Percentiles rank a stretch among this genome's conserved stretches.
Conservation (phyloP, 2,888 invertebrate species). For the Meiosimyza decipiens region DNA sequence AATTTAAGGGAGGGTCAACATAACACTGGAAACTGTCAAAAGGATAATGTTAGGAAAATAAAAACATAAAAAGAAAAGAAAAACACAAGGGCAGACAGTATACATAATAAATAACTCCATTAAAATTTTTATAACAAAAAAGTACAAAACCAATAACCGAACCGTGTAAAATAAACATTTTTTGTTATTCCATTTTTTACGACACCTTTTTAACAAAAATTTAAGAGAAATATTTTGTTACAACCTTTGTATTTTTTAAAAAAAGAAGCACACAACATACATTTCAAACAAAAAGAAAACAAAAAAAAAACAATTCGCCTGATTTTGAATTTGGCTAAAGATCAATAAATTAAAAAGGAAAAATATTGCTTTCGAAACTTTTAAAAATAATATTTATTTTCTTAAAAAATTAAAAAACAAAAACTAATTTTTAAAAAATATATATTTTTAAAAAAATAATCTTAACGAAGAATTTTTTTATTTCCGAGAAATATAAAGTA, state of each 20-base stretch:
- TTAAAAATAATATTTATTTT: constrained; percentile 23
- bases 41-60: constrained; percentile 14
- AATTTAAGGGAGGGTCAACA: not conserved
- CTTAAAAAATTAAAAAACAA: constrained; percentile 12
- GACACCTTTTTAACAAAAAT: constrained; percentile 29
- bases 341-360: not conserved
- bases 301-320: not conserved
- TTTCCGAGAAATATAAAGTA: no score
- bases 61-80: constrained; percentile 7
- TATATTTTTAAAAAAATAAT: constrained; percentile 31
- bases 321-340: constrained; percentile 14
- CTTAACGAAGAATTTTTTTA: no score
- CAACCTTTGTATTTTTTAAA: not conserved
- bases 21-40: not conserved
- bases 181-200: constrained; percentile 48
- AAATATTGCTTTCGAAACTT: not conserved
- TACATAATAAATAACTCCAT: not conserved
- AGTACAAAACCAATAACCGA: constrained; percentile 57
- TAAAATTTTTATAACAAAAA: constrained; percentile 37
- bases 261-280: not conserved
- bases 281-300: not conserved
- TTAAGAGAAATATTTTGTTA: not conserved
- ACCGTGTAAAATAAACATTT: constrained; percentile 44
- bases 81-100: not conserved
- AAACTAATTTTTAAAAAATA: constrained; percentile 16